Conservation (phyloP, 2,797 vertebrate genomes). For the Somateria mollissima region DNA sequence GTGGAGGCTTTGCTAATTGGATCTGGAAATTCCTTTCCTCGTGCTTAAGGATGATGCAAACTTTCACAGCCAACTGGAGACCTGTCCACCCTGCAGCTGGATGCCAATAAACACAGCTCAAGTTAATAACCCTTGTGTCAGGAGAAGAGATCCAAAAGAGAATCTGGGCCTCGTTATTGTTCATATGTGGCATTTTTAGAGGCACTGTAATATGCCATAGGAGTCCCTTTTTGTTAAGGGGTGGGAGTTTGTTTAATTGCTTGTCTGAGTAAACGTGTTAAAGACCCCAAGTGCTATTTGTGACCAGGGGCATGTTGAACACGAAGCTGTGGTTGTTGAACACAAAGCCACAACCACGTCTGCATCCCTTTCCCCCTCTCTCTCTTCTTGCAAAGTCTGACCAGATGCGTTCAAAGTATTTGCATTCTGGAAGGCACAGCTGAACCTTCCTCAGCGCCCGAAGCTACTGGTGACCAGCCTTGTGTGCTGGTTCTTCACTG, state of each 20-base stretch:
- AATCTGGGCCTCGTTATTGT: neutral
- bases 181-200: neutral
- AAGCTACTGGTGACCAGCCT: neutral
- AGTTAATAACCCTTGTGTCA: neutral
- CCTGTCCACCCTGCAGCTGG: neutral
- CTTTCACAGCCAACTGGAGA: neutral
- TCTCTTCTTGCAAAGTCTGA: neutral
- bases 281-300: neutral
- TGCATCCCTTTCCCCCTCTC: neutral
- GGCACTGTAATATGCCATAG: neutral
- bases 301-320: neutral
- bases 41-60: neutral
- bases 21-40: slow-evolving; percentile 33
- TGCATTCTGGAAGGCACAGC: neutral
- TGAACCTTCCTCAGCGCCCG: neutral
- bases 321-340: too few species aligned
- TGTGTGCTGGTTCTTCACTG: neutral
- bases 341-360: neutral
- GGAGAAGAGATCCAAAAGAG: neutral
- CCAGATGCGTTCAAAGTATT: neutral
- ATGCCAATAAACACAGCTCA: neutral
- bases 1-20: neutral
- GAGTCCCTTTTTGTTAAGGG: neutral
- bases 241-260: neutral
- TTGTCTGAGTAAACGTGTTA: neutral